A percentile compares a stretch with the other conserved stretches of the same genome.
Evolutionary conservation across 2,888 invertebrate genomes (phyloP).

Genomic region (Caenorhabditis plicata): DNA sequence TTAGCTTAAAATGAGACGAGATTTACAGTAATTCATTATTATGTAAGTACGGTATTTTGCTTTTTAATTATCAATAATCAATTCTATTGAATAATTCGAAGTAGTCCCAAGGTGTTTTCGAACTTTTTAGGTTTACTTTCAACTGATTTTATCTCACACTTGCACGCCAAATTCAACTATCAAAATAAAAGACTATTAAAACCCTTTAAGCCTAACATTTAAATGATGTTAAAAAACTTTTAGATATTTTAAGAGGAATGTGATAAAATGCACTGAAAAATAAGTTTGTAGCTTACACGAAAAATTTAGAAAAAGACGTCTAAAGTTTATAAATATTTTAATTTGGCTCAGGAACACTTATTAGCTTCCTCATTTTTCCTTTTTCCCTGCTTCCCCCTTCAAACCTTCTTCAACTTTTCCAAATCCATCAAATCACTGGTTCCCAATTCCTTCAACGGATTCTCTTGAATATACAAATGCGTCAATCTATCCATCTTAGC

Average conservation of each 20-base stretch:
- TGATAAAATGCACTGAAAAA: background rate
- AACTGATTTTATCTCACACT: too few relatives aligned
- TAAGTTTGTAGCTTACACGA: background rate
- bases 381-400: background rate
- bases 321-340: background rate
- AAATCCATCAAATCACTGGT: slow-evolving; percentile 6
- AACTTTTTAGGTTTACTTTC: too few relatives aligned
- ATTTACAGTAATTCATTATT: too few relatives aligned
- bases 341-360: background rate
- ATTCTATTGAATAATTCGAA: too few relatives aligned
- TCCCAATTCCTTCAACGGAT: slow-evolving; percentile 16
- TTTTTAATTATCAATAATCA: too few relatives aligned
- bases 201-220: too few relatives aligned
- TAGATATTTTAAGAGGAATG: background rate
- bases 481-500: slow-evolving; percentile 10
- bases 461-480: slow-evolving; percentile 18
- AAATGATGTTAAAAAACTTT: too few relatives aligned
- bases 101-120: too few relatives aligned
- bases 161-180: too few relatives aligned
- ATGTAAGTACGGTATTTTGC: too few relatives aligned
- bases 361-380: background rate
- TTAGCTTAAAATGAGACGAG: too few relatives aligned
- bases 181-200: too few relatives aligned
- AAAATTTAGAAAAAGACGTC: background rate
- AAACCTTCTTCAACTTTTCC: slow-evolving; percentile 24